Evolutionary conservation across 2,888 invertebrate genomes (phyloP), one percentile per base, ranked within the genome.

Genomic region (Exocentrus adspersus): DNA sequence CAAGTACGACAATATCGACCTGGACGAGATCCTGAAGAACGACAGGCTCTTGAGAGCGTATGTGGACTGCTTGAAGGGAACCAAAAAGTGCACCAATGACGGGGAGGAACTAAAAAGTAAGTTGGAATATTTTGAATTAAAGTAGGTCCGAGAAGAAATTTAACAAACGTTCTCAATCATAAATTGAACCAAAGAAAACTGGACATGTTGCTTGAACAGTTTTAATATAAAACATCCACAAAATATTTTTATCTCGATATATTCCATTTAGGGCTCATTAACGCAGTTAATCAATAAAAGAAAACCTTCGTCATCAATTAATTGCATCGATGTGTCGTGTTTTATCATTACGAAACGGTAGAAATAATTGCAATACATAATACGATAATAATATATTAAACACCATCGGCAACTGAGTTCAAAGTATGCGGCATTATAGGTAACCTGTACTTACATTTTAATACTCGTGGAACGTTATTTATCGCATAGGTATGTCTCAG

Each of bases 51-150:
- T 92, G 2, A 81, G 83, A 28, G 88, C 87, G 43, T 91, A 92
- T 75, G 81, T 88, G 45, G 86, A 89, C 65, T 92, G 92, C 72
- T 74, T 92, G 37, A 78, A 91, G 73, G 87, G 86, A 0, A 83
- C 81, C 62, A 88, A 88, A 9, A 87, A 85, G 43, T 92, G 92
- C 78, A 90, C 87, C 1, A 84, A 90, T 9, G 91, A 92, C 75
- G 91, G 87, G 64, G 86, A 87, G 73, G 88, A 89, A 80, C 81
- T 92, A 1, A 92, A 90, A 84, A 85, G 92, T 92, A 79, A 86
- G 87, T 84, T 37, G n/a, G 20, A 30, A 9, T 43, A 5, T 1
- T 20, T 62, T 41, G 41, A n/a, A n/a, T n/a, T n/a, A n/a, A n/a
- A n/a, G n/a, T n/a, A n/a, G n/a, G n/a, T n/a, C n/a, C n/a, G n/a